Base-by-base conservation (phyloP, 92 coral and sea anemone genomes). In the Pocillopora meandrina region DNA sequence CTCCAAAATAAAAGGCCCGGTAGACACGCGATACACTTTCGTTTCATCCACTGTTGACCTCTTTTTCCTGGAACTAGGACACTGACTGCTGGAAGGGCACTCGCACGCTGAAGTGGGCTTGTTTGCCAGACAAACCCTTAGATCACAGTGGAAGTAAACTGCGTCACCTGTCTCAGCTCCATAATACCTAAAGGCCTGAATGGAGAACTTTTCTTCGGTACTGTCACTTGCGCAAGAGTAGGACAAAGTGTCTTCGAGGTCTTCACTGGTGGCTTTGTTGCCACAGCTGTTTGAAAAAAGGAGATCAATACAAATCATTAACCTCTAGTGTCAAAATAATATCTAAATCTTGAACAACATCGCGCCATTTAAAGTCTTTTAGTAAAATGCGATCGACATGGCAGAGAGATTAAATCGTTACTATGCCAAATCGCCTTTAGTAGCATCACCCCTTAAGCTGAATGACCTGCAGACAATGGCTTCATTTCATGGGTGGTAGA, bases 101-200 rank as follows among this genome's bases (percentile, higher is more conserved):
- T 70, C 12, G 12, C 74, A 70, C 56, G n/a, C 0, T 5, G 56
- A 70, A 70, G 35, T 9, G 10, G 12, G 21, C 55, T 11, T 20
- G 33, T 70, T 1, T 36, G 74, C 74, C 74, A 70, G 74, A 55
- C 74, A 70, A 15, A 70, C 74, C 16, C 74, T 70, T 5, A 70
- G 74, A 36, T 16, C 74, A 16, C 74, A 70, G 56, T 70, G 74
- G 74, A 70, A 34, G 23, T 70, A 70, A 36, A 70, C 74, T 0
- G 1, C 0, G 3, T 1, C 56, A 5, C 56, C 56, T 35, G 11
- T 14, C 16, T 36, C 57, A 1, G 74, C 74, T 15, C 56, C 74
- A 35, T 15, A 70, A 56, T 35, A 70, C 74, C 74, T 36, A 18
- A 26, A 70, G 2, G 74, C 9, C 52, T 13, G 56, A 13, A 70